Evolutionary conservation across 2,113 vertebrate genomes (phyloP).

Genomic region (Pionites leucogaster): DNA sequence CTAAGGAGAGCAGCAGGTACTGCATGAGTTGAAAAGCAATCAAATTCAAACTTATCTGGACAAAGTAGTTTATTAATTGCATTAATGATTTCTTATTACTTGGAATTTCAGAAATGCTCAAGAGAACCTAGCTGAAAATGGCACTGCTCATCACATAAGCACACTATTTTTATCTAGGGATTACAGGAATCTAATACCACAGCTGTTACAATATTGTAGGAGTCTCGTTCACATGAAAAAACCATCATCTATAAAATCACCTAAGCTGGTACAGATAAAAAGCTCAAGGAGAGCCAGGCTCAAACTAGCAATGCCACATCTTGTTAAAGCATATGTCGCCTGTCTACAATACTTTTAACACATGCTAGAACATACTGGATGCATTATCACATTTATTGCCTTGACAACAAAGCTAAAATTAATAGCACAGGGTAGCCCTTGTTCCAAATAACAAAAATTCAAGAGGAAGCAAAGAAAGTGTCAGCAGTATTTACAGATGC

Average conservation of each 20-base stretch:
- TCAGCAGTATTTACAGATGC: neutral
- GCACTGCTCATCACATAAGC: neutral
- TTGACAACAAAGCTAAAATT: constrained; percentile 57
- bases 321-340: constrained; percentile 37
- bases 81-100: neutral
- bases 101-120: neutral
- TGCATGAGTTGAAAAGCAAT: neutral
- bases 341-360: constrained; percentile 43
- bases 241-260: neutral
- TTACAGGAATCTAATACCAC: neutral
- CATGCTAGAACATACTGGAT: constrained; percentile 45
- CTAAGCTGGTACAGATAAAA: constrained; percentile 2
- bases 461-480: neutral
- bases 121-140: neutral
- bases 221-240: neutral
- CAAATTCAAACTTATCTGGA: neutral
- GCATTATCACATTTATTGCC: constrained; percentile 50
- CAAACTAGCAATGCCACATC: constrained; percentile 39
- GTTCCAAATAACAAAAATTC: neutral
- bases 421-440: neutral
- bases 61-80: neutral
- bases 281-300: constrained; percentile 22
- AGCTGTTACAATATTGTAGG: neutral
- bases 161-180: neutral
- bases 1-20: neutral